These are phyloP conservation scores for Spodoptera littoralis DNA, from an alignment of 2,888 invertebrate species.

Conservation along the genomic window DNA sequence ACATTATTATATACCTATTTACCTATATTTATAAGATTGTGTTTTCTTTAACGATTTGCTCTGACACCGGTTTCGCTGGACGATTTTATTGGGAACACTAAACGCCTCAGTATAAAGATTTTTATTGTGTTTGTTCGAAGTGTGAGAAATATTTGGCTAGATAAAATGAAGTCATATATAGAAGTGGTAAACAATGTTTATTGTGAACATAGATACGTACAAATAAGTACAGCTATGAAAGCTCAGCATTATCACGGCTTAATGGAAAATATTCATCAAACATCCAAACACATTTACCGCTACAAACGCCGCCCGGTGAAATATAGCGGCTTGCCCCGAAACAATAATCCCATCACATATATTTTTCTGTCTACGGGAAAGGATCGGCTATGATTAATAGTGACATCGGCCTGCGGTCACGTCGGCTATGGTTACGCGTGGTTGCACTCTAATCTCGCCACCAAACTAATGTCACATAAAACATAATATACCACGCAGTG, in stretches of 20 bases:
- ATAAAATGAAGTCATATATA: no score
- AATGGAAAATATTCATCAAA: constrained; percentile 26
- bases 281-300: constrained; percentile 24
- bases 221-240: neutral
- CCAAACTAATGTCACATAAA: constrained; percentile 26
- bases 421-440: constrained; percentile 58
- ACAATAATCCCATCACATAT: constrained; percentile 50
- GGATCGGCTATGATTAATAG: constrained; percentile 59
- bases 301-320: constrained; percentile 34
- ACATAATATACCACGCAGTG: no score
- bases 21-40: neutral
- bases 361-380: constrained; percentile 49
- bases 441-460: constrained; percentile 52
- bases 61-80: constrained; percentile 4
- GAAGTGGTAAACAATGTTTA: no score
- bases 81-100: neutral
- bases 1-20: constrained; percentile 5
- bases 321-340: constrained; percentile 38
- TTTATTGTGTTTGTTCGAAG: neutral
- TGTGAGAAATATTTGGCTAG: neutral
- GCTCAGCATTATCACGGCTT: constrained; percentile 6
- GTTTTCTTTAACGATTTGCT: constrained; percentile 18
- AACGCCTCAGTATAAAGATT: neutral
- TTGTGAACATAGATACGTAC: no score
- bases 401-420: constrained; percentile 55